Percentiles rank a stretch among this genome's conserved stretches.
Evolutionary conservation across 2,113 vertebrate genomes (phyloP).

Genomic region (Rhombomys opimus): DNA sequence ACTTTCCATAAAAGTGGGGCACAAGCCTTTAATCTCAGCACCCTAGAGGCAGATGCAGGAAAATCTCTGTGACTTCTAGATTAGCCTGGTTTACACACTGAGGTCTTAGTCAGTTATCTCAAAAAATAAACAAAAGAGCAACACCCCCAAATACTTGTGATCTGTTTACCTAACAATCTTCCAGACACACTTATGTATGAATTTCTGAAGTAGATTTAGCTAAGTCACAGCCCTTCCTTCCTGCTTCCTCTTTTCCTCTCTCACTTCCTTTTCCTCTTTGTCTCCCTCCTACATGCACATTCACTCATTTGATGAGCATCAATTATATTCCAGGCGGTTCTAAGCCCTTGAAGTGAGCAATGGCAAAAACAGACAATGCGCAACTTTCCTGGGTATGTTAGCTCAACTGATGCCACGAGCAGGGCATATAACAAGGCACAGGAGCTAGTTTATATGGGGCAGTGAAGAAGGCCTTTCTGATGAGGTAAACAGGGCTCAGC

Average conservation of each 20-base stretch:
- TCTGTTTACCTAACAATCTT: too few species aligned
- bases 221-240: too few species aligned
- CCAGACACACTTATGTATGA: background rate
- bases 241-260: accelerated
- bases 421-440: background rate
- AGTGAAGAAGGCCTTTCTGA: background rate
- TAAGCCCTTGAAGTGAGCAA: background rate
- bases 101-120: background rate
- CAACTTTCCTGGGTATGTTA: background rate
- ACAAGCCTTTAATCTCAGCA: background rate
- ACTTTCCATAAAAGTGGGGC: background rate
- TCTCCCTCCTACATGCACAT: background rate
- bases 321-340: background rate
- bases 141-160: background rate
- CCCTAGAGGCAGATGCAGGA: background rate
- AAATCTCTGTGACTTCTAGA: background rate
- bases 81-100: background rate
- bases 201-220: background rate
- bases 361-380: background rate
- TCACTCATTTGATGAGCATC: background rate
- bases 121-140: background rate
- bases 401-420: too few species aligned
- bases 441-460: background rate
- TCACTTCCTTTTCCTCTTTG: too few species aligned
- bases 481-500: background rate